These are phyloP conservation scores for Anolis carolinensis DNA, from an alignment of 2,113 vertebrate genomes.

Conservation along the genomic window DNA sequence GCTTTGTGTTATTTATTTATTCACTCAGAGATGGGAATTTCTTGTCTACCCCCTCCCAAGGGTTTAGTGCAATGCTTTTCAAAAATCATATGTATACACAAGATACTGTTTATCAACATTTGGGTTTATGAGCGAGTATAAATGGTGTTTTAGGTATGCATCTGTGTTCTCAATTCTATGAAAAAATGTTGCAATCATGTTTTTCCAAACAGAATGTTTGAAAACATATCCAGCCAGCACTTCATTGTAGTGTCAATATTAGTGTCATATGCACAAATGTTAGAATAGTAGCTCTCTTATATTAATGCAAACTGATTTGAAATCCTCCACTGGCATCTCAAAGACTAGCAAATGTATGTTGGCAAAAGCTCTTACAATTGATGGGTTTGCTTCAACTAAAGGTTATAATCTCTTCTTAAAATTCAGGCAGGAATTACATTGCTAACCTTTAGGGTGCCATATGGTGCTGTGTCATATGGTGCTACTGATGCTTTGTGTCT, in stretches of 20 bases:
- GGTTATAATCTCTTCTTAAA: background rate
- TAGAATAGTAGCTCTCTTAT: background rate
- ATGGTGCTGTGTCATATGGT: background rate
- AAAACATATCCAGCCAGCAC: background rate
- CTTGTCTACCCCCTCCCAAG: background rate
- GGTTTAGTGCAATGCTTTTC: background rate
- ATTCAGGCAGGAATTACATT: background rate
- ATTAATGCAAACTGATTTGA: background rate
- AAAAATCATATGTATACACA: background rate
- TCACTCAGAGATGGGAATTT: background rate
- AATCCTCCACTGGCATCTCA: background rate
- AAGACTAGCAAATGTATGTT: background rate
- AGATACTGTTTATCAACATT: background rate
- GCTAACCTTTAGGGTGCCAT: background rate
- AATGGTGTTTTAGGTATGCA: background rate
- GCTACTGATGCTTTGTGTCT: background rate
- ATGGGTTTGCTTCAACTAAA: background rate
- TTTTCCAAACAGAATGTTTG: background rate
- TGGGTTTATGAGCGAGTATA: background rate
- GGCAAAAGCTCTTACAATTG: background rate
- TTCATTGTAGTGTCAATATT: background rate
- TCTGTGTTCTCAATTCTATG: background rate
- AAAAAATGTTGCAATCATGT: background rate
- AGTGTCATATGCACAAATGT: background rate
- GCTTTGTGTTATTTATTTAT: background rate